These are phyloP conservation scores for Zaprionus nigranus DNA, from an alignment of 1,140 invertebrate species.

Conservation along the genomic window DNA sequence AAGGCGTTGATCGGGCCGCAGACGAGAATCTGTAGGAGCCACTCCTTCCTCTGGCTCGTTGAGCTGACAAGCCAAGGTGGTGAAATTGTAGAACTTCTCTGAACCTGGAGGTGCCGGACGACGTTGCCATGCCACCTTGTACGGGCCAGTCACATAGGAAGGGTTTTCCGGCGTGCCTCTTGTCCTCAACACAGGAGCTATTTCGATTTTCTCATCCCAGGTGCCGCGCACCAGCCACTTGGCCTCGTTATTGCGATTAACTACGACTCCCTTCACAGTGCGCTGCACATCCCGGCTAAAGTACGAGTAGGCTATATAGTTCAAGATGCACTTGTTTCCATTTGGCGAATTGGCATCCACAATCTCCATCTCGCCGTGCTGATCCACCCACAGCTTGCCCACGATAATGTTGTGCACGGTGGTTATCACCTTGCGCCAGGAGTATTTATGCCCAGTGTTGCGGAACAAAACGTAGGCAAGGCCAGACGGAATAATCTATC, in stretches of 20 bases:
- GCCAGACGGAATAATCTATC: constrained; percentile 93
- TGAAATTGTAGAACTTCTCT: constrained; percentile 96
- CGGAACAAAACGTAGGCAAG: constrained; percentile 93
- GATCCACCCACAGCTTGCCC: constrained; percentile 99
- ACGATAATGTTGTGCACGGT: constrained; percentile 99
- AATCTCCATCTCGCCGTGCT: constrained; percentile 99
- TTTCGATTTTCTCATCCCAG: constrained; percentile 98
- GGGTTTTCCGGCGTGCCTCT: constrained; percentile 91
- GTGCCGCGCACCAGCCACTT: constrained; percentile 94
- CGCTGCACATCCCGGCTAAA: constrained; percentile 97
- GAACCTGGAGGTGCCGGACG: constrained; percentile 89
- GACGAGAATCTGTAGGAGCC: constrained; percentile 97
- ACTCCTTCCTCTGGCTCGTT: constrained; percentile 97
- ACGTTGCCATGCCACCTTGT: constrained; percentile 94
- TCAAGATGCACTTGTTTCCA: constrained; percentile 97
- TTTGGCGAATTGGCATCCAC: constrained; percentile 91
- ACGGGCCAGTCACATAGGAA: constrained; percentile 95
- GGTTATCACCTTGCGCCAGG: constrained; percentile 99
- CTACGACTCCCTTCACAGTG: constrained; percentile 92
- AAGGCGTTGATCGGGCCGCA: constrained; percentile 96
- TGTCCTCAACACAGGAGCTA: constrained; percentile 93
- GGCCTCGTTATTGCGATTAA: constrained; percentile 87
- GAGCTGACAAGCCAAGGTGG: constrained; percentile 96
- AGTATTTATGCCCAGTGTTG: constrained; percentile 93
- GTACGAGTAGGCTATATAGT: constrained; percentile 98